Evolutionary conservation across 1,140 invertebrate genomes (phyloP).

Genomic region (Lordiphosa stackelbergi): DNA sequence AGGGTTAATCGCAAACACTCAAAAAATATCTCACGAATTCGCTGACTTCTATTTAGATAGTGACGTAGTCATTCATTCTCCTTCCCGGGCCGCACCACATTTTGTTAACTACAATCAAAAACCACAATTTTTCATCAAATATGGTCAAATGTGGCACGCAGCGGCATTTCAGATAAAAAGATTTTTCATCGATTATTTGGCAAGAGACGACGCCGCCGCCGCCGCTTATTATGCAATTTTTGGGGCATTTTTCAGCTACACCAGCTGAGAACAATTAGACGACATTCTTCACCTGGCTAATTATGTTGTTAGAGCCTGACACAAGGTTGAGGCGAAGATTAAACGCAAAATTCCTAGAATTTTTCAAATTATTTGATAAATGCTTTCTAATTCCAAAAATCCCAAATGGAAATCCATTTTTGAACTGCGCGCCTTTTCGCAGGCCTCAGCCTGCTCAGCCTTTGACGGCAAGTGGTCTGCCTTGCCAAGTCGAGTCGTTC

Average conservation of each 20-base stretch:
- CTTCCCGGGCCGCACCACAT: not conserved
- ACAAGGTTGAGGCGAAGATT: constrained; percentile 24
- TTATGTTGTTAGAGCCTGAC: constrained; percentile 45
- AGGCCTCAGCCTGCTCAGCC: constrained; percentile 21
- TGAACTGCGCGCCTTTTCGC: constrained; percentile 27
- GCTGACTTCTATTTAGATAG: constrained; percentile 4
- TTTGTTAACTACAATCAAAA: constrained; percentile 18
- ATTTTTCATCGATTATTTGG: constrained; percentile 30
- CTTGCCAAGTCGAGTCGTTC: constrained; percentile 44
- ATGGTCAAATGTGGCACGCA: constrained; percentile 69
- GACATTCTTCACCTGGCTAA: constrained; percentile 48
- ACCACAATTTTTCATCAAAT: constrained; percentile 43
- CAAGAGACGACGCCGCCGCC: constrained; percentile 23
- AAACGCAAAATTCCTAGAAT: constrained; percentile 24
- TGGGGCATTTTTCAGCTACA: constrained; percentile 11
- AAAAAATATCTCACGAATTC: constrained; percentile 7
- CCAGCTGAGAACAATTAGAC: constrained; percentile 55
- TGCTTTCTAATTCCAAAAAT: constrained; percentile 50
- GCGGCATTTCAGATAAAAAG: constrained; percentile 50
- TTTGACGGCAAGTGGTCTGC: constrained; percentile 70
- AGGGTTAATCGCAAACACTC: not conserved
- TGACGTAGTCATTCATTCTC: not conserved
- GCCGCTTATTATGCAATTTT: constrained; percentile 33
- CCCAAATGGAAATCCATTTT: constrained; percentile 34
- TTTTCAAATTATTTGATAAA: constrained; percentile 28